phyloP scores from a whole-genome alignment of 1,140 invertebrate genomes.

The Drosophila gunungcola region DNA sequence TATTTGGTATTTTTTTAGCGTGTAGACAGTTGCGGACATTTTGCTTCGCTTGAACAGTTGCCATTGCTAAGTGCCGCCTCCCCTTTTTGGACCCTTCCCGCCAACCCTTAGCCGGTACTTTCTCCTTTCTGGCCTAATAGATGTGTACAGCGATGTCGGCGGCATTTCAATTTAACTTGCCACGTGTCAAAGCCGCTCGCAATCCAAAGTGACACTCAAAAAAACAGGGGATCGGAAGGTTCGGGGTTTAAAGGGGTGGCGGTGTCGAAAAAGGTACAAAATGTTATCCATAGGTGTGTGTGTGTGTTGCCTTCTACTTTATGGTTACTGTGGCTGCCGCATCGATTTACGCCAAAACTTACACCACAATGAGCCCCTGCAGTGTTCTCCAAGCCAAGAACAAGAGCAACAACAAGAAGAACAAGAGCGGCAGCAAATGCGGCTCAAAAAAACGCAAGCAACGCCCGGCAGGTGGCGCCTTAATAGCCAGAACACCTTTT shows the following conservation, averaged over 20 bases:
- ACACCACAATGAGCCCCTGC: slow-evolving; percentile 63
- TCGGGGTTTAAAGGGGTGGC: not conserved
- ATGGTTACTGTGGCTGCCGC: slow-evolving; percentile 75
- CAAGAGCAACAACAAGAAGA: not conserved
- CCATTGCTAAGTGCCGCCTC: slow-evolving; percentile 57
- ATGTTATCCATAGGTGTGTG: slow-evolving; percentile 11
- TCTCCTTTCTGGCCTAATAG: slow-evolving; percentile 54
- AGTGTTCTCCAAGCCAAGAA: slow-evolving; percentile 11
- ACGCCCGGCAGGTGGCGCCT: slow-evolving; percentile 65
- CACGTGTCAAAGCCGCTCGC: slow-evolving; percentile 75
- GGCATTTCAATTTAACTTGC: slow-evolving; percentile 80
- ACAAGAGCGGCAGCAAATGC: not conserved
- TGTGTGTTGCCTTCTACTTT: slow-evolving; percentile 53
- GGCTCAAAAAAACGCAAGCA: slow-evolving; percentile 57
- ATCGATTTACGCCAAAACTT: slow-evolving; percentile 80
- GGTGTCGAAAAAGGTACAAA: slow-evolving; percentile 6
- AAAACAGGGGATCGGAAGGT: slow-evolving; percentile 6
- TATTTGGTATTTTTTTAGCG: too few relatives aligned
- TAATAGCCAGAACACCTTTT: slow-evolving; percentile 40
- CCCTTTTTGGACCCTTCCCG: not conserved
- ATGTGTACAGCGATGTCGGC: slow-evolving; percentile 73
- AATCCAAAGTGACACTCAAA: slow-evolving; percentile 76
- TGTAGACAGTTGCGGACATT: slow-evolving; percentile 10
- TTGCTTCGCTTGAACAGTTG: slow-evolving; percentile 29
- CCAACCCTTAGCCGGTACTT: not conserved